phyloP scores from a whole-genome alignment of 2,888 invertebrate species.

The Acholoe squamosa region DNA sequence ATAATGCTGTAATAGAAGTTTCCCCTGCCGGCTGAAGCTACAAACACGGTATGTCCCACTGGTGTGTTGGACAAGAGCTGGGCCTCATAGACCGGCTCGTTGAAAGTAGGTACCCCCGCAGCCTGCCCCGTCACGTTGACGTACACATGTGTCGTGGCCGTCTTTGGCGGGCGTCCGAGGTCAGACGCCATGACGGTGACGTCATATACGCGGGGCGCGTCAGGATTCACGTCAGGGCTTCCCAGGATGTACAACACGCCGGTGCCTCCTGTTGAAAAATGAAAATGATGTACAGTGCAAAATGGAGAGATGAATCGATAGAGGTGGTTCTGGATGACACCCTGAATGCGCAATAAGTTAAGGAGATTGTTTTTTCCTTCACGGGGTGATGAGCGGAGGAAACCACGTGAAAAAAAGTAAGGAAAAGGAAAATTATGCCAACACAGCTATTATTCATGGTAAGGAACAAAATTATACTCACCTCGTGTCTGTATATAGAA shows the following conservation, averaged over 20 bases:
- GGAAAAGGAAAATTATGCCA: too few relatives aligned
- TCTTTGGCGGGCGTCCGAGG: slow-evolving; percentile 66
- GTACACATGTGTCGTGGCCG: slow-evolving; percentile 63
- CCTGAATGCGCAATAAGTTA: too few relatives aligned
- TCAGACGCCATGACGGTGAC: slow-evolving; percentile 69
- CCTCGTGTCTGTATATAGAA: slow-evolving; percentile 65
- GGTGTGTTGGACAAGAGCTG: slow-evolving; percentile 75
- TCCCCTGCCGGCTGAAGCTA: slow-evolving; percentile 75
- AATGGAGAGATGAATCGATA: too few relatives aligned
- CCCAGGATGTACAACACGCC: slow-evolving; percentile 53
- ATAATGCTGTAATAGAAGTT: slow-evolving; percentile 75
- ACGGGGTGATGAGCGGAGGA: too few relatives aligned
- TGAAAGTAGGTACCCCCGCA: slow-evolving; percentile 76
- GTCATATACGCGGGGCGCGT: slow-evolving; percentile 62
- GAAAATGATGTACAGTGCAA: background rate
- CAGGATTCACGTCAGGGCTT: slow-evolving; percentile 33
- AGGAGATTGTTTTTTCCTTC: too few relatives aligned
- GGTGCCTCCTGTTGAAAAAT: slow-evolving; percentile 11
- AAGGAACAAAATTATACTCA: too few relatives aligned
- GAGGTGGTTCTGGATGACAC: too few relatives aligned
- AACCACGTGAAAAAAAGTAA: too few relatives aligned
- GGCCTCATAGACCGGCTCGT: slow-evolving; percentile 75
- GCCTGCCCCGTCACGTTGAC: slow-evolving; percentile 79
- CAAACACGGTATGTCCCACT: slow-evolving; percentile 73
- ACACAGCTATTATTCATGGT: too few relatives aligned